Evolutionary conservation across 2,113 vertebrate genomes (phyloP).

Genomic region (Micromys minutus): DNA sequence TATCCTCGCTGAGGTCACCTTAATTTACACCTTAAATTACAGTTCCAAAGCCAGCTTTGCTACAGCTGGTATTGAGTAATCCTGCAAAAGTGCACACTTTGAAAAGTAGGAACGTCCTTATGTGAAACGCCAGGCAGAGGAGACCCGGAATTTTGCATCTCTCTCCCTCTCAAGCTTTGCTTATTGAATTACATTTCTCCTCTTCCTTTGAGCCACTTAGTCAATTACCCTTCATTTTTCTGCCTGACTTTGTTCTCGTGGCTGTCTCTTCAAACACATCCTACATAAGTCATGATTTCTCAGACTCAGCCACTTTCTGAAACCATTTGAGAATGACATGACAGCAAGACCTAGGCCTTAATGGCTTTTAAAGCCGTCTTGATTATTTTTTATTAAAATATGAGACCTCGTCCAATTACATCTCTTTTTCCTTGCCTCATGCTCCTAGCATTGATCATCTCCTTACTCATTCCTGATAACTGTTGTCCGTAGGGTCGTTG

Average conservation of each 20-base stretch:
- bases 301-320: background rate
- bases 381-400: slow-evolving; percentile 39
- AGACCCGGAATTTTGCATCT: slow-evolving; percentile 67
- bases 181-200: slow-evolving; percentile 62
- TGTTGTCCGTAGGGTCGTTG: background rate
- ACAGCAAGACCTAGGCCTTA: background rate
- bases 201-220: slow-evolving; percentile 58
- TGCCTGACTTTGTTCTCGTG: background rate
- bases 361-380: slow-evolving; percentile 26
- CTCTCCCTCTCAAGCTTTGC: slow-evolving; percentile 55
- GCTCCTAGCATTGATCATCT: fast-evolving
- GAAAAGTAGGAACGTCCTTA: slow-evolving; percentile 69
- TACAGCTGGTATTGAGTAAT: slow-evolving; percentile 66
- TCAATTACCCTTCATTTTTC: slow-evolving; percentile 65
- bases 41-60: slow-evolving; percentile 49
- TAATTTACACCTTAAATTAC: slow-evolving; percentile 76
- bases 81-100: slow-evolving; percentile 68
- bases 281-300: slow-evolving; percentile 2
- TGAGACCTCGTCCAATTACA: slow-evolving; percentile 7
- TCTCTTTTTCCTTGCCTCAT: background rate
- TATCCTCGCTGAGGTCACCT: slow-evolving; percentile 63
- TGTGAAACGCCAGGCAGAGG: slow-evolving; percentile 60
- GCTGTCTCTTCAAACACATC: slow-evolving; percentile 24
- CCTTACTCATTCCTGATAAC: background rate
- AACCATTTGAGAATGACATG: slow-evolving; percentile 38